Evolutionary conservation across 1,140 invertebrate species (phyloP).

Genomic region (Batillaria attramentaria): DNA sequence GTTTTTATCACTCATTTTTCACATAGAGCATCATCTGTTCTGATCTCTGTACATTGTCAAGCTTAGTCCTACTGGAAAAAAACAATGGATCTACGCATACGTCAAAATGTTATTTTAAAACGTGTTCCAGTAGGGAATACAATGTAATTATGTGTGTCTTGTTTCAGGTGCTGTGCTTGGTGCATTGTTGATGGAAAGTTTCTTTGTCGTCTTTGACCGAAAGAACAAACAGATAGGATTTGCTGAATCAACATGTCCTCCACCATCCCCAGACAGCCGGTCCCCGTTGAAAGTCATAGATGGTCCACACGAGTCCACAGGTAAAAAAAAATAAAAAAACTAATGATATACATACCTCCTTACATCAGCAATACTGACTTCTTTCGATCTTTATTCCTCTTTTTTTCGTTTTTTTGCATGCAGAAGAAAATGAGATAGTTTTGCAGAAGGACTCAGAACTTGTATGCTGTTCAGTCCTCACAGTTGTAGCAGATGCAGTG

Average conservation of each 20-base stretch:
- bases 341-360: not conserved
- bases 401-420: not conserved
- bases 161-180: conserved; percentile 66
- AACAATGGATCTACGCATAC: too few species aligned
- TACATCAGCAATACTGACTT: not conserved
- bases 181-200: conserved; percentile 69
- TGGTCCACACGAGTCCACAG: not conserved
- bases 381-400: not conserved
- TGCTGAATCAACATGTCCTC: conserved; percentile 59
- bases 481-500: too few species aligned
- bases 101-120: too few species aligned
- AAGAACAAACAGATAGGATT: conserved; percentile 60
- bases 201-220: conserved; percentile 68
- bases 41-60: too few species aligned
- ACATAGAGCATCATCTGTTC: too few species aligned
- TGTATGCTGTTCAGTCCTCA: too few species aligned
- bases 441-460: too few species aligned
- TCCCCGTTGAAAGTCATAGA: not conserved
- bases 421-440: not conserved
- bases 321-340: too few species aligned
- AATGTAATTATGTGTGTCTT: not conserved
- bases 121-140: too few species aligned
- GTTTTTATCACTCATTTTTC: too few species aligned
- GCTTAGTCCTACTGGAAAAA: too few species aligned
- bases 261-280: conserved; percentile 27